These are phyloP conservation scores for Synergus japonicus DNA, from an alignment of 2,888 invertebrate genomes.

Conservation along the genomic window DNA sequence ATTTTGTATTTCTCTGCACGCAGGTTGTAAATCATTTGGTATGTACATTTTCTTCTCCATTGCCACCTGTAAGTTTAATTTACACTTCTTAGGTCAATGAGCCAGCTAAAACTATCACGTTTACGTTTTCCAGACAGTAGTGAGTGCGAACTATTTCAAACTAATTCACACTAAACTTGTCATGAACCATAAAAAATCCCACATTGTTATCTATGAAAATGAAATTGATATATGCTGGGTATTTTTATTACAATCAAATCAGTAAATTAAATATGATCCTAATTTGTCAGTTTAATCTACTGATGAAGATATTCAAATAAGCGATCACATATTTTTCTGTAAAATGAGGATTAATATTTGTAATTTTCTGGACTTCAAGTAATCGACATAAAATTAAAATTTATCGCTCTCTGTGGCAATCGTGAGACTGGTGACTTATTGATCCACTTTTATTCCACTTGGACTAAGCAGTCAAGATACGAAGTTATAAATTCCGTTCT, in stretches of 20 bases:
- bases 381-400: slow-evolving; percentile 1
- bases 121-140: not conserved
- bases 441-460: slow-evolving; percentile 55
- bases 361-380: not conserved
- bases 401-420: slow-evolving; percentile 46
- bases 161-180: slow-evolving; percentile 23
- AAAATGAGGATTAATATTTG: too few relatives aligned
- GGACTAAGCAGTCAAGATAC: not conserved
- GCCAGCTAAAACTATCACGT: slow-evolving; percentile 2
- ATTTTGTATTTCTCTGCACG: not conserved
- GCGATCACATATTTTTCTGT: too few relatives aligned
- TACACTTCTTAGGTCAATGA: slow-evolving; percentile 24
- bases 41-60: slow-evolving; percentile 1
- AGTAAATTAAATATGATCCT: not conserved
- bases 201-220: not conserved
- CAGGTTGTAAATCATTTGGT: slow-evolving; percentile 1
- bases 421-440: slow-evolving; percentile 63
- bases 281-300: too few relatives aligned
- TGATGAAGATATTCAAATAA: too few relatives aligned
- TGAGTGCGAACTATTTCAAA: slow-evolving; percentile 23
- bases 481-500: not conserved
- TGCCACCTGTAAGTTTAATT: not conserved
- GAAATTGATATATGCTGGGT: not conserved
- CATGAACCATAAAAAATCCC: not conserved
- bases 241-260: not conserved